Evolutionary conservation across 2,113 vertebrate genomes (phyloP).

Genomic region (Struthio camelus): DNA sequence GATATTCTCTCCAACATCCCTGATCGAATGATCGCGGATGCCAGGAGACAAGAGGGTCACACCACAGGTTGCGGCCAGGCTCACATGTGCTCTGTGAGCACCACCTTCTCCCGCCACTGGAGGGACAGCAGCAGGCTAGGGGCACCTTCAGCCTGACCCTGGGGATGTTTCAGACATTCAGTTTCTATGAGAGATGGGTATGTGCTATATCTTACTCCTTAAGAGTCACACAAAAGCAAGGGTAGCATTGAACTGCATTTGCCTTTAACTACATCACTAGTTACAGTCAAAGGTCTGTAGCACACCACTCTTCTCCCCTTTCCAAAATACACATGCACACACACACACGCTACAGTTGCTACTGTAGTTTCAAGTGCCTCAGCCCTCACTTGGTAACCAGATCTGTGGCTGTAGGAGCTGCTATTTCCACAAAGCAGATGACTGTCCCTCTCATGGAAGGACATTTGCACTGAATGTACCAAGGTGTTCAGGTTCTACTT

Average conservation of each 20-base stretch:
- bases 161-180: accelerated
- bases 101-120: neutral
- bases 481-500: neutral
- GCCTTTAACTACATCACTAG: neutral
- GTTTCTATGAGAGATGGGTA: accelerated
- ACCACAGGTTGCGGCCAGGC: neutral
- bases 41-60: neutral
- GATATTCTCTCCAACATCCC: neutral
- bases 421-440: neutral
- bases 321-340: neutral
- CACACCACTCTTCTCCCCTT: neutral
- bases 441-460: neutral
- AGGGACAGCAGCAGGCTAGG: neutral
- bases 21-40: accelerated
- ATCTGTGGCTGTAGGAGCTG: neutral
- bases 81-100: neutral
- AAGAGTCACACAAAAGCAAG: no score
- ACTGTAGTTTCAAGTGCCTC: neutral
- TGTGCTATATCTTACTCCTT: accelerated
- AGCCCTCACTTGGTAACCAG: neutral
- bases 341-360: neutral
- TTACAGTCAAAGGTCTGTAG: neutral
- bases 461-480: neutral
- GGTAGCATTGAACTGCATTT: neutral
- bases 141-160: neutral